Base-by-base conservation (phyloP, 2,113 vertebrate genomes). In the Maccullochella peelii region DNA sequence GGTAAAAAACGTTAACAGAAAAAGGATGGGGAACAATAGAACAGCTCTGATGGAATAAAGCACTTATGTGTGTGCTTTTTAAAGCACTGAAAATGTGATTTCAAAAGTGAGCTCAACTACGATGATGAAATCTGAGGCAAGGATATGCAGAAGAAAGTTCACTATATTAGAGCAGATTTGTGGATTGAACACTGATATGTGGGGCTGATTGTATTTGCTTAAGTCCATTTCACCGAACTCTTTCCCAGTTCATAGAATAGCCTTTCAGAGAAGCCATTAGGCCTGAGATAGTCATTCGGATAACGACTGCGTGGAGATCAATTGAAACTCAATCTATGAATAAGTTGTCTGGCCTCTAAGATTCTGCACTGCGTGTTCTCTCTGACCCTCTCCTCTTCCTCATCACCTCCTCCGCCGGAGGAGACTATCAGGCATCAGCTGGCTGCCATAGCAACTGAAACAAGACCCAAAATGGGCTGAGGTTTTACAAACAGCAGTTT, bases 251-350 rank as follows among this genome's bases (percentile, higher is more conserved):
- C 73, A 86, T 67, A 54, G 62, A 81, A 61, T 42, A 73, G 73
- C 66, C 79, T 89, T 87, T 92, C 86, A 83, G 72, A 79, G 85
- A 81, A 78, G 78, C 91, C 86, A 89, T 91, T 90, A 91, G 81
- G 63, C 72, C 77, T 8, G 68, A 85, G 76, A 83, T 78, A 61
- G 80, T 80, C 77, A 8, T 85, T 79, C 30, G 40, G 83, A 86
- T 84, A 89, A 86, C 54, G 75, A 79, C 61, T 57, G 58, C 76
- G 40, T 25, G 68, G 72, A 86, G 89, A 94, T 94, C 93, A 91
- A 92, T 93, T 86, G 84, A 89, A 91, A 92, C 88, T 90, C 77
- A 7, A 92, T 93, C 81, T 76, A 71, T 74, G 83, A 87, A 82
- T 77, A 82, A 87, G 83, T 69, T 58, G 82, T 67, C 76, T 25